These are phyloP conservation scores for Eulemur rufifrons DNA, from an alignment of 2,113 vertebrate species.

Conservation along the genomic window DNA sequence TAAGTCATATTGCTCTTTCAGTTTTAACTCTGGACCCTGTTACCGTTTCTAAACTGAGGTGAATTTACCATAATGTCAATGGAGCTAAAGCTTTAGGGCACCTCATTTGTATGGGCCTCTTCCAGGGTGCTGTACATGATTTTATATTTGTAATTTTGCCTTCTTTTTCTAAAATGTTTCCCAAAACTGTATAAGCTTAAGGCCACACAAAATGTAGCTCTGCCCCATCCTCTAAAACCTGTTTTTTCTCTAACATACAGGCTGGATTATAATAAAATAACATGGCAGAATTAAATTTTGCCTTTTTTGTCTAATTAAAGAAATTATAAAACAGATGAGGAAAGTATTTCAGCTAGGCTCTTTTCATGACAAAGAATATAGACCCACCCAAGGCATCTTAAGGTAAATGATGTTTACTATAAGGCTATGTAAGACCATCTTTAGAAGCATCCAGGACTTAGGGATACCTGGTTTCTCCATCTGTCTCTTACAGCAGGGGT, in stretches of 20 bases:
- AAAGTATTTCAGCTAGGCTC: background rate
- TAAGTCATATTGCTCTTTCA: background rate
- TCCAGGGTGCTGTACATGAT: background rate
- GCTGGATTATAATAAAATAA: background rate
- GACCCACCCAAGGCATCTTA: background rate
- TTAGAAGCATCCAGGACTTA: background rate
- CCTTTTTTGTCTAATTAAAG: background rate
- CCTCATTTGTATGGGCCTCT: background rate
- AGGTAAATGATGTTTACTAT: background rate
- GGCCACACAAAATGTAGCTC: background rate
- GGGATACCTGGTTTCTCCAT: background rate
- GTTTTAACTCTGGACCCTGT: background rate
- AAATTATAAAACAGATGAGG: background rate
- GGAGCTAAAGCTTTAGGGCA: background rate
- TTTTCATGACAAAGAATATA: background rate
- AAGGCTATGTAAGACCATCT: background rate
- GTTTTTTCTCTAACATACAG: background rate
- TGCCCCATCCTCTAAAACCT: background rate
- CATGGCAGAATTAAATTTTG: slow-evolving; percentile 21
- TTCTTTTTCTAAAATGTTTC: background rate
- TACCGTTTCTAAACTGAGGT: background rate
- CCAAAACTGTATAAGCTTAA: background rate
- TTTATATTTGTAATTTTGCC: slow-evolving; percentile 1
- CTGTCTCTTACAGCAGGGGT: background rate
- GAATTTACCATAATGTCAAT: background rate